Percentiles rank a stretch among this genome's conserved stretches.
Evolutionary conservation across 2,797 vertebrate genomes (phyloP).

Genomic region (Brachyrhaphis roseni): DNA sequence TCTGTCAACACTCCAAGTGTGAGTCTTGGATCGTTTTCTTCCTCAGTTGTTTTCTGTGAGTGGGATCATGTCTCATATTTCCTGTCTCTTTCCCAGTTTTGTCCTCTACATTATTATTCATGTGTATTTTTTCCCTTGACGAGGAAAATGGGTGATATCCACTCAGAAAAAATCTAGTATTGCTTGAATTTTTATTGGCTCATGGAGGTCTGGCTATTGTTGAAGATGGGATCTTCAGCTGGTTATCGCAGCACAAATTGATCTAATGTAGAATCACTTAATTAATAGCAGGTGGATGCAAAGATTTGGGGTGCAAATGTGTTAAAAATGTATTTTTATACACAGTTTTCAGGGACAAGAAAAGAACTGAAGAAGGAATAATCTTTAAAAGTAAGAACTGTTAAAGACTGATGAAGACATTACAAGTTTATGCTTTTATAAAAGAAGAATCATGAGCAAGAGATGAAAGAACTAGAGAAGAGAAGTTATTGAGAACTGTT

Average conservation of each 20-base stretch:
- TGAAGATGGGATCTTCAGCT: background rate
- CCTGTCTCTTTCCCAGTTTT: conserved; percentile 5
- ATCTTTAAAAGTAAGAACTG: background rate
- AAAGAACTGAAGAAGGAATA: background rate
- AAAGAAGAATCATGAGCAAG: background rate
- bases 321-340: background rate
- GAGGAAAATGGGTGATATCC: background rate
- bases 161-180: background rate
- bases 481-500: background rate
- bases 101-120: background rate
- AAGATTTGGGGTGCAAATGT: background rate
- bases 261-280: background rate
- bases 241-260: background rate
- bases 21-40: conserved; percentile 24
- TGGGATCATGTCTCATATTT: conserved; percentile 2
- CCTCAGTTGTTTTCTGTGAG: conserved; percentile 22
- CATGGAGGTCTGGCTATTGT: background rate
- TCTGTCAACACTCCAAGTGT: conserved; percentile 47
- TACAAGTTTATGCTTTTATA: background rate
- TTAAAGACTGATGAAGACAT: background rate
- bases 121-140: background rate
- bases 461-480: background rate
- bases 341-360: background rate
- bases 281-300: background rate
- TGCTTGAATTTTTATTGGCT: background rate